A percentile compares a stretch with the other conserved stretches of the same genome.
Evolutionary conservation across 2,888 invertebrate species (phyloP).

Genomic region (Chrysopilus asiliformis): DNA sequence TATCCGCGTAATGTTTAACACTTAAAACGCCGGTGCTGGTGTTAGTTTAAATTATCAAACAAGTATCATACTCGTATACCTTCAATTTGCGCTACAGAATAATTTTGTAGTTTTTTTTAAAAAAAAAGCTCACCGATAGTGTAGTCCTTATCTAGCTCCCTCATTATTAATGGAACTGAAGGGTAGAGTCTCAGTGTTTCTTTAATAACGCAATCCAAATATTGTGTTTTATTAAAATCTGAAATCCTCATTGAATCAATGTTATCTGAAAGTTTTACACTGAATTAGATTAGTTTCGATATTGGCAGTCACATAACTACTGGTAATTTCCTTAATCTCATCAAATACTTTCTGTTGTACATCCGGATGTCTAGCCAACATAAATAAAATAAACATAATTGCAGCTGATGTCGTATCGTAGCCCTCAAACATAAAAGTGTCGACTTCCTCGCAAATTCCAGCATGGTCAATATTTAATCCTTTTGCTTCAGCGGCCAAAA

Average conservation of each 20-base stretch:
- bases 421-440: constrained; percentile 56
- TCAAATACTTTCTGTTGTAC: constrained; percentile 23
- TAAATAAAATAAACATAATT: constrained; percentile 22
- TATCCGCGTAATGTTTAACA: too few relatives aligned
- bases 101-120: too few relatives aligned
- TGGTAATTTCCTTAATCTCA: constrained; percentile 23
- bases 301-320: constrained; percentile 6
- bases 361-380: constrained; percentile 23
- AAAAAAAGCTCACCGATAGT: constrained; percentile 43
- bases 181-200: constrained; percentile 51
- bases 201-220: constrained; percentile 50
- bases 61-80: too few relatives aligned
- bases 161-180: constrained; percentile 48
- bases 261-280: constrained; percentile 12
- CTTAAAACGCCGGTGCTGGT: too few relatives aligned
- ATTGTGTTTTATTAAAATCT: constrained; percentile 22
- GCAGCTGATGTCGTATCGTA: constrained; percentile 30
- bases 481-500: constrained; percentile 44
- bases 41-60: too few relatives aligned
- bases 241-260: constrained; percentile 16
- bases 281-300: neutral
- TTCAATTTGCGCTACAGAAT: too few relatives aligned
- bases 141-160: constrained; percentile 40
- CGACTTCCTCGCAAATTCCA: constrained; percentile 52
- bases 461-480: constrained; percentile 42